Evolutionary conservation across 2,888 invertebrate genomes (phyloP).

Genomic region (Thalpophila matura): DNA sequence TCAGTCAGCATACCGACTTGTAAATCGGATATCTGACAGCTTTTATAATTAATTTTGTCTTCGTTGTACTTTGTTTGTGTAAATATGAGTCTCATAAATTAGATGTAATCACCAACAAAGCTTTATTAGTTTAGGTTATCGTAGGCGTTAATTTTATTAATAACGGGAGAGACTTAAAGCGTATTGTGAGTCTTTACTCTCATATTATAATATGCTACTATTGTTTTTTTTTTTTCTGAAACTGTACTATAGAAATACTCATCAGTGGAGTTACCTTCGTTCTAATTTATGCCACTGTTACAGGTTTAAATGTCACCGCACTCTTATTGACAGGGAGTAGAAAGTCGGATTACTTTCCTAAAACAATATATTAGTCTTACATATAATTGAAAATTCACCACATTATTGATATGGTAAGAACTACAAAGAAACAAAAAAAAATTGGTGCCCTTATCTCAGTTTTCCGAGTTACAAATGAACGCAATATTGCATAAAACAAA

Average conservation of each 20-base stretch:
- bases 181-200: constrained; percentile 35
- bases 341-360: background rate
- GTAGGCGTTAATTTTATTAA: constrained; percentile 54
- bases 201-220: background rate
- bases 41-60: constrained; percentile 32
- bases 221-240: background rate
- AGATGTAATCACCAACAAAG: constrained; percentile 82
- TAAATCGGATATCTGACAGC: constrained; percentile 30
- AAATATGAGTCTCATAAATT: constrained; percentile 75
- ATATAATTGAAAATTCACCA: background rate
- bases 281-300: background rate
- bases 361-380: background rate
- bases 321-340: background rate
- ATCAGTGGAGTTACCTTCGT: constrained; percentile 14
- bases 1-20: constrained; percentile 19
- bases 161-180: constrained; percentile 57
- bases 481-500: constrained; percentile 3
- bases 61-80: constrained; percentile 62
- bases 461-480: constrained; percentile 29
- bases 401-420: constrained; percentile 1
- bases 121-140: constrained; percentile 85
- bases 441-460: constrained; percentile 30
- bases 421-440: constrained; percentile 16
- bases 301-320: background rate
- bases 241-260: background rate